These are phyloP conservation scores for Cirrhinus mrigala DNA, from an alignment of 2,797 vertebrate species.

Conservation along the genomic window DNA sequence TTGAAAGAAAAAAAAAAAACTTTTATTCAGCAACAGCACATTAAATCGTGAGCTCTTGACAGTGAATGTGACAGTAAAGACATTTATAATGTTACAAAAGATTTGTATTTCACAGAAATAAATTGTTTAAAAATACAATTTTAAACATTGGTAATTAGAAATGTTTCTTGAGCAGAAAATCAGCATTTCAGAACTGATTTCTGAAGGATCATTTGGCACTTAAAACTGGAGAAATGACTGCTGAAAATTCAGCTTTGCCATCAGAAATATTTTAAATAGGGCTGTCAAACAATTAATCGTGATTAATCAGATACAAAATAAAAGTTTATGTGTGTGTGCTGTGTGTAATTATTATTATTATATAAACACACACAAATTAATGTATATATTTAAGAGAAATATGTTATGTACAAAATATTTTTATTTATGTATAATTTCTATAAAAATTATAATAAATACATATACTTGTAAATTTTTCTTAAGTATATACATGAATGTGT, in stretches of 20 bases:
- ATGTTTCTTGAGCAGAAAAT: not conserved
- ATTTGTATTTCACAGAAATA: not conserved
- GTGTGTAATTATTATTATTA: too few species aligned
- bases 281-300: too few species aligned
- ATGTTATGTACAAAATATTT: too few species aligned
- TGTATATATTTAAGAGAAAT: too few species aligned
- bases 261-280: not conserved
- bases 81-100: not conserved
- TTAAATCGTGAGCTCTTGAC: not conserved
- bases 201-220: not conserved
- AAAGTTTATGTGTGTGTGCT: too few species aligned
- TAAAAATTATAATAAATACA: too few species aligned
- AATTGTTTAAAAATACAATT: not conserved
- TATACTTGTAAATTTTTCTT: too few species aligned
- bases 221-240: not conserved
- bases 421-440: too few species aligned
- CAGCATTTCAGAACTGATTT: not conserved
- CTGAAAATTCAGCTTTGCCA: not conserved
- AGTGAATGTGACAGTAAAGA: not conserved
- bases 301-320: too few species aligned
- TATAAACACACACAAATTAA: too few species aligned
- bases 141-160: not conserved
- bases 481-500: too few species aligned
- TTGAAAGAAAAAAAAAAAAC: not conserved
- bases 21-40: not conserved